Base-by-base conservation (phyloP, 2,888 invertebrate genomes). In the Exocentrus adspersus region DNA sequence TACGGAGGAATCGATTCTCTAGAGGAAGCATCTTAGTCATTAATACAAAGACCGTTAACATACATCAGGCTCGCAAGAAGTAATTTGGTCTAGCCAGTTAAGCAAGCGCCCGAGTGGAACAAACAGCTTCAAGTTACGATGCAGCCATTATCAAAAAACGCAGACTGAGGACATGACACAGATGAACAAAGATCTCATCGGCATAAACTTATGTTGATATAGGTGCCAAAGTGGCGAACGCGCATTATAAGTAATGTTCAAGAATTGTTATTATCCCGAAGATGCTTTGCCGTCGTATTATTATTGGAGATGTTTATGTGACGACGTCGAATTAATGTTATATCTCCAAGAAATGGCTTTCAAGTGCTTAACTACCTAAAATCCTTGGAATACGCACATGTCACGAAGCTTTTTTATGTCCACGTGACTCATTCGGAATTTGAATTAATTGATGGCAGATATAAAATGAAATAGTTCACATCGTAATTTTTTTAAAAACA, bases 51-150 rank as follows among this genome's bases (percentile, higher is more conserved):
- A n/a, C 37, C 37, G 37, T 37, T 37, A n/a, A 4, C 14, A 37
- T 9, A 37, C 37, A n/a, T 5, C 37, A 37, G 37, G 2, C 37
- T 37, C 5, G 37, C 12, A 37, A 37, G n/a, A n/a, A 57, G 61
- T 79, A 80, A 82, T 82, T 81, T 80, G 82, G 81, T 82, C 82
- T 81, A 80, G 79, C 78, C 80, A 80, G 81, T 82, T 82, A 81
- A 77, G 80, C 80, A 81, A 76, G 78, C 80, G 80, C 77, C 79
- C 78, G 77, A 77, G 78, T 73, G 80, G 79, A 81, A 81, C 81
- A 78, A 82, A 82, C 77, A 77, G 73, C 76, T 70, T 58, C 70
- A 63, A 61, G 68, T 65, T 67, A 73, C 71, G 69, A 63, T 65
- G 62, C 71, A 65, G 74, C 75, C 75, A 76, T 77, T 78, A 79